Conservation (phyloP, 1,140 invertebrate species). For the Bombus superbus region DNA sequence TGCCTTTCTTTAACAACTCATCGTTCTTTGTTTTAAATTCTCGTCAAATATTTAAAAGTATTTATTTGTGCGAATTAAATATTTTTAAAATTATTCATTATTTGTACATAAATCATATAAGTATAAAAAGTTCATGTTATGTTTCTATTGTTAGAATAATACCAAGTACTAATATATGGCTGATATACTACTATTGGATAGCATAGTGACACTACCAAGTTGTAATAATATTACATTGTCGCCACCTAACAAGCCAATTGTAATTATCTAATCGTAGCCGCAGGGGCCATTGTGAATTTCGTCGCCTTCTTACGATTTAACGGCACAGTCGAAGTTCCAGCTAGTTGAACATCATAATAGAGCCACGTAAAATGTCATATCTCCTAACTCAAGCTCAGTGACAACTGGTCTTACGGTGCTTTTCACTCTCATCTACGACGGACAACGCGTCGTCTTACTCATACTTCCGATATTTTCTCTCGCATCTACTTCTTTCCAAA, state of each 20-base stretch:
- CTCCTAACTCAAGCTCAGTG: conserved; percentile 65
- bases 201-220: not conserved
- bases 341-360: conserved; percentile 79
- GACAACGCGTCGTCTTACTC: not conserved
- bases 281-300: conserved; percentile 63
- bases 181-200: not conserved
- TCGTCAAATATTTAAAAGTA: not conserved
- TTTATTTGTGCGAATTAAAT: not conserved
- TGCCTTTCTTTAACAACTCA: too few species aligned
- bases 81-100: too few species aligned
- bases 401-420: conserved; percentile 56
- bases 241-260: not conserved
- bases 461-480: not conserved
- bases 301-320: conserved; percentile 72
- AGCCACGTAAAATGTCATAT: conserved; percentile 71
- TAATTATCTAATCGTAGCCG: conserved; percentile 13
- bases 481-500: too few species aligned
- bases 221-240: not conserved
- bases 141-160: not conserved
- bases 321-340: conserved; percentile 74
- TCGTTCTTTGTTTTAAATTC: too few species aligned
- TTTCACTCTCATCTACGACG: conserved; percentile 20
- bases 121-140: not conserved
- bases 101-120: too few species aligned
- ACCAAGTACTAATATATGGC: not conserved